Base-by-base conservation (phyloP, 2,113 vertebrate species). In the Muscicapa adusta region DNA sequence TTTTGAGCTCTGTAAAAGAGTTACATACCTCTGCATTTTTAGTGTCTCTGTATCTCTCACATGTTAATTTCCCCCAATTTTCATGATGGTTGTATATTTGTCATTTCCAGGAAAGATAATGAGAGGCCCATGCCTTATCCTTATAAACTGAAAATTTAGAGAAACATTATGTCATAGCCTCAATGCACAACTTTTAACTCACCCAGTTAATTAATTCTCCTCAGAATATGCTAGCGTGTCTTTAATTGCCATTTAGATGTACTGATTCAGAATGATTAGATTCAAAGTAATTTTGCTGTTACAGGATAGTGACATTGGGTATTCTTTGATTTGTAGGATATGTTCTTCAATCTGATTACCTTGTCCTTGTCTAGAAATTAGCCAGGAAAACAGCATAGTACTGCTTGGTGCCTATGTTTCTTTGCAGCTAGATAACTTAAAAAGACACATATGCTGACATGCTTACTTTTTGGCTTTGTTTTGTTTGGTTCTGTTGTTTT, bases 281-380 rank as follows among this genome's bases (percentile, higher is more conserved):
- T 71, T 95, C 47, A 81, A 78, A 95, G 81, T 23, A 68, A 87
- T 74, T 53, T 83, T 88, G 8, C 54, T 89, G 11, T 66, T 94
- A 40, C 14, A 66, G 29, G 81, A 45, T 71, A 89, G 73, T 82
- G 57, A 79, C 72, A 42, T 24, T 60, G 36, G 60, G 7, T 88
- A 83, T 91, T 87, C 70, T 89, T 75, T 88, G 62, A 83, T 85
- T 91, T 89, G 65, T 47, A 74, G 10, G 54, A 38, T 74, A 11
- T 74, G 20, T 92, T 85, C 67, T 94, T 93, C 75, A 92, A 63
- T 63, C 34, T 93, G 82, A 78, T 91, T 95, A 38, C 29, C 38
- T 78, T 87, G 76, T 79, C 51, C 76, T 92, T 93, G 54, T 73
- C 45, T 73, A 77, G 78, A 76, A 87, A 92, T 85, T 85, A 89